Base-by-base conservation (phyloP, 2,888 invertebrate species). In the Andricus quercusramuli region DNA sequence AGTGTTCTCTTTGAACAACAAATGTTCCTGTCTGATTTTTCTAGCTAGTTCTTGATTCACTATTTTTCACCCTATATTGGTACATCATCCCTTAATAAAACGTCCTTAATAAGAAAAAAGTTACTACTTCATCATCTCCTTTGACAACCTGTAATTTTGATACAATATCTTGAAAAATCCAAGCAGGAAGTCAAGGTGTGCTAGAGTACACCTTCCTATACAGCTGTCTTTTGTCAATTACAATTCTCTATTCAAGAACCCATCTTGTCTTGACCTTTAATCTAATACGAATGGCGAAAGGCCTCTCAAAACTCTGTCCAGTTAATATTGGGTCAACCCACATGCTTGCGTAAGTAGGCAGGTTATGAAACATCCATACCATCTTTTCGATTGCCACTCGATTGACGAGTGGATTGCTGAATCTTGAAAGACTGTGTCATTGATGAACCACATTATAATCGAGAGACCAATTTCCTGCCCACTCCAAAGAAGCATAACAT, bases 391-490 rank as follows among this genome's bases (percentile, higher is more conserved):
- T 82, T 77, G 78, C 78, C 66, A 79, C 66, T 81, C 82, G 83
- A 84, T 84, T 80, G 80, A 81, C 78, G 82, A 84, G 82, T 81
- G 20, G 29, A 62, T 76, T 78, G 83, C 1, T 37, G 37, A 37
- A 37, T 37, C 37, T 79, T 84, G 82, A 84, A 83, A 66, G 81
- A 56, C 51, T 74, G 25, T 82, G 79, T 84, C 83, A 81, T 84
- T 84, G 83, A 82, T 84, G 80, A 80, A 82, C 80, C 80, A 83
- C 4, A 56, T 74, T 56, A 74, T 56, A 74, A 51, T 56, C 51
- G 20, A 32, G 32, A 56, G 32, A 32, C 74, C 13, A 56, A 74
- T 56, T 56, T 32, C 13, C 74, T 74, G 32, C 70, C 29, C 20
- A 29, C 51, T 70, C 47, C 13, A 25, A 47, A 68, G 25, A 22